Conservation (phyloP, 2,888 invertebrate genomes). For the Eristalis pertinax region DNA sequence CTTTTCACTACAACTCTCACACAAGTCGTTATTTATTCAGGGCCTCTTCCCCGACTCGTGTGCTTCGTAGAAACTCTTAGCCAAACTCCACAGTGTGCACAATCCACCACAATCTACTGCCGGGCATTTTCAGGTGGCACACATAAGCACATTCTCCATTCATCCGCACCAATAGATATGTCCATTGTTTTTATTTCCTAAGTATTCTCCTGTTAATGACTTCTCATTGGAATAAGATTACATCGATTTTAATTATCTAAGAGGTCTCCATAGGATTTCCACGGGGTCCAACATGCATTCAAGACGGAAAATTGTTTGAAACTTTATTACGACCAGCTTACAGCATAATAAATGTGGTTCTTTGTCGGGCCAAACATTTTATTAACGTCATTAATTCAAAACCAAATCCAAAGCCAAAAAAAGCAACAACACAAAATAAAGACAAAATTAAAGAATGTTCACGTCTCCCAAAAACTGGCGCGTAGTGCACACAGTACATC, state of each 20-base stretch:
- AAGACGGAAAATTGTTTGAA: background rate
- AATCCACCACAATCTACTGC: background rate
- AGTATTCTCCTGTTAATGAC: background rate
- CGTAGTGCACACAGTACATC: background rate
- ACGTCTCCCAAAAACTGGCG: background rate
- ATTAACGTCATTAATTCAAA: constrained; percentile 12
- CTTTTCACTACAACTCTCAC: background rate
- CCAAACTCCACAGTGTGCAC: background rate
- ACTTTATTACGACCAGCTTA: constrained; percentile 28
- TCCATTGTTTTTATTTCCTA: background rate
- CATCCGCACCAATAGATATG: background rate
- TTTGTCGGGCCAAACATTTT: constrained; percentile 10
- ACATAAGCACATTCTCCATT: background rate
- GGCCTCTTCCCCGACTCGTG: background rate
- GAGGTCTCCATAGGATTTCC: background rate
- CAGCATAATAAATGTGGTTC: background rate
- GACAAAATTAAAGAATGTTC: background rate
- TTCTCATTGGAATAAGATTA: constrained; percentile 4
- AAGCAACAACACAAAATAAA: background rate
- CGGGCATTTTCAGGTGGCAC: background rate
- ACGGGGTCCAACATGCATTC: background rate
- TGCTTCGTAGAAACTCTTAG: background rate
- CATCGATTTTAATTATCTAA: background rate
- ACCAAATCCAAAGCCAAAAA: background rate
- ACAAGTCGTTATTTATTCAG: background rate